Evolutionary conservation across 1,140 invertebrate genomes (phyloP), one percentile per base, ranked within the genome.

Genomic region (Drepana arcuata): DNA sequence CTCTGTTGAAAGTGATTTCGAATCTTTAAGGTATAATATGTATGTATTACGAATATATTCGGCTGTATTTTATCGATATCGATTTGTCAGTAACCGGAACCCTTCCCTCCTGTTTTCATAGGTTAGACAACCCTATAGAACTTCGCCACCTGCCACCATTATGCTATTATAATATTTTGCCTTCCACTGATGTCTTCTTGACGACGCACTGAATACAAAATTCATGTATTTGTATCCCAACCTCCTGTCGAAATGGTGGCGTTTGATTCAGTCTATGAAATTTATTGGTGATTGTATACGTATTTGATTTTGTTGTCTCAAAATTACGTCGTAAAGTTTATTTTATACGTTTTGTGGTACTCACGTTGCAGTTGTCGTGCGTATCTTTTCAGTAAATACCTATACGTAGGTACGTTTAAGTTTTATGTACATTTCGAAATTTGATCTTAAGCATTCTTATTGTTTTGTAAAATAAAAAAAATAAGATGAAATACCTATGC

Each of bases 111-210:
- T 34, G 36, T 28, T 41, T 21, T 16, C n/a, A n/a, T n/a, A n/a
- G n/a, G n/a, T n/a, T n/a, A n/a, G n/a, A n/a, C n/a, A 41, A 25
- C 51, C 45, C 48, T 37, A 42, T 50, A 58, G 50, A 64, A 66
- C 55, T 59, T 68, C 60, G 53, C 38, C 75, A 81, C 71, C 72
- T 79, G 74, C 79, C 70, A 69, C 73, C 74, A 72, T 78, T 78
- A 78, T 60, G 60, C 74, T 70, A 79, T 79, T 79, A 82, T 78
- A 79, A 82, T 78, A 78, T 79, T 77, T 75, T 59, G 74, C 65
- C 64, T 52, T 48, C 55, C 53, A 48, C 67, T 78, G 74, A 75
- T 75, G 69, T 69, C 62, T 75, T 78, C 65, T 74, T 74, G 72
- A 74, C 67, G 74, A 73, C 57, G 66, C 67, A 66, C 65, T 78